Evolutionary conservation across 2,797 vertebrate species (phyloP), one percentile per base, ranked within the genome.

Genomic region (Pempheris klunzingeri): DNA sequence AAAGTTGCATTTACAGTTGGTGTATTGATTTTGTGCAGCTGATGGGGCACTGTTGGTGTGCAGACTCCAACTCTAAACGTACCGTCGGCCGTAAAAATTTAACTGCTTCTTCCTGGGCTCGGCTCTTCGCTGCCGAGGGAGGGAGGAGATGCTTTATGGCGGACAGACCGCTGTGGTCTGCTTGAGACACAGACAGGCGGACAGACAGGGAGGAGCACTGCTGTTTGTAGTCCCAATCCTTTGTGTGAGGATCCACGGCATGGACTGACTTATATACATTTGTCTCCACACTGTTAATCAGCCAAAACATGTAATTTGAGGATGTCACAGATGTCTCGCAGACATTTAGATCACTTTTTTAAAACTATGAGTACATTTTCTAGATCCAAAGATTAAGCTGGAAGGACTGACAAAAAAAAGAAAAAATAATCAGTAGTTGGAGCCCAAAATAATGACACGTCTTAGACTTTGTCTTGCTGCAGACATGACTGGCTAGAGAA

Each of bases 1-100:
- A 97, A 96, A 96, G 90, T 76, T 94, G 90, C 93, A 94, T 95
- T 96, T 94, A 96, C 96, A 96, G 95, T 95, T 96, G 82, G 71
- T 74, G 87, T 94, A 96, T 94, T 96, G 96, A 96, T 96, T 96
- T 94, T 88, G 93, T 83, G 93, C 78, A 78, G 93, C 94, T 95
- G 91, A 90, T 86, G 80, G 83, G 73, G 58, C 69, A 83, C 89
- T 89, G 84, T 90, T 67, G 89, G 85, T 83, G 87, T 81, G 84
- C 74, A 71, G 87, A 87, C 87, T 85, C 90, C 53, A 88, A 79
- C 83, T 93, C 94, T 94, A 94, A 95, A 92, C 90, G 93, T 80
- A 91, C 88, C 90, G 82, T 71, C 60, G 63, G 93, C 75, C 92
- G 92, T 94, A 94, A 95, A 57, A 95, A 87, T 83, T 89, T 95